Percentiles rank a stretch among this genome's conserved stretches.
Conservation (phyloP, 2,797 vertebrate species). For the Squalus acanthias region DNA sequence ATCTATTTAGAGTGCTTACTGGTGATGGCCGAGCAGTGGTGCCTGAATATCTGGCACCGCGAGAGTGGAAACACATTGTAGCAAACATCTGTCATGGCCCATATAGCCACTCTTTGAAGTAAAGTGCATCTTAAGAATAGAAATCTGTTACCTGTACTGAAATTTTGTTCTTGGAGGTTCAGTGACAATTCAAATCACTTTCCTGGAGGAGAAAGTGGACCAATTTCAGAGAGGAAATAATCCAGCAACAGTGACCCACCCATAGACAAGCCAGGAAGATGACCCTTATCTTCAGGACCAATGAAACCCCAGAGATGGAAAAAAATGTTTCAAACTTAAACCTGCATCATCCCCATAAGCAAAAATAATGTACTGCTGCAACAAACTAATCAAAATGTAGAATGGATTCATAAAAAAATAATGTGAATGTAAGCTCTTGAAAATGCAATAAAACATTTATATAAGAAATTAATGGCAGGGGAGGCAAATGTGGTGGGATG, state of each 20-base stretch:
- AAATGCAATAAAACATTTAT: neutral
- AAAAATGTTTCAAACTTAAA: neutral
- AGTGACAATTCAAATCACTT: neutral
- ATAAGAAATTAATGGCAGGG: neutral
- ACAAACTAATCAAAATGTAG: neutral
- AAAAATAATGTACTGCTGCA: neutral
- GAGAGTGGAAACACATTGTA: too few species aligned
- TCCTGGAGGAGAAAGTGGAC: neutral
- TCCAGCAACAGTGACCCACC: neutral
- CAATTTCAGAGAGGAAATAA: neutral
- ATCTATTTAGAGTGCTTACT: too few species aligned
- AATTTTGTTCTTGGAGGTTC: too few species aligned
- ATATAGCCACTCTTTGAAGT: too few species aligned
- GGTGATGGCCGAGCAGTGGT: too few species aligned
- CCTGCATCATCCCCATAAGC: neutral
- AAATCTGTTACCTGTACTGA: too few species aligned
- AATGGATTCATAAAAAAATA: neutral
- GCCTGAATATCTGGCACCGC: too few species aligned
- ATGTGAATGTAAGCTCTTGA: neutral
- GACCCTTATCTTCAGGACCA: neutral
- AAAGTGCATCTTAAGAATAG: too few species aligned
- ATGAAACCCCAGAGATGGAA: neutral
- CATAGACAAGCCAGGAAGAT: neutral
- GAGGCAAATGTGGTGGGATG: neutral
- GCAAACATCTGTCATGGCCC: too few species aligned